Conservation (phyloP, 2,113 vertebrate genomes). For the Seriola dumerili region DNA sequence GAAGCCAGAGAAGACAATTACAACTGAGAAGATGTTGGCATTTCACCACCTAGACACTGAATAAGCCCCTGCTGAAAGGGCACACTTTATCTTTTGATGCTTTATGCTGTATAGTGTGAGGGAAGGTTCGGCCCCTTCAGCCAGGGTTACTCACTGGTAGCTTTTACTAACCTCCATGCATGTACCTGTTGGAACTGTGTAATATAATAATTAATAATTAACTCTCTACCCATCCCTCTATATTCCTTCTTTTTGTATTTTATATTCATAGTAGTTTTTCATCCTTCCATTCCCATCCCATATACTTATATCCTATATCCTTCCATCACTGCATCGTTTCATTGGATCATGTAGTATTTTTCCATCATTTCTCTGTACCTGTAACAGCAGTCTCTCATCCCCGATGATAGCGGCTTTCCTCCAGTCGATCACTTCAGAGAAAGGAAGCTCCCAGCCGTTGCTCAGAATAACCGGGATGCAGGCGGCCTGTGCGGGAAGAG, state of each 20-base stretch:
- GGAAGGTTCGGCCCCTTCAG: background rate
- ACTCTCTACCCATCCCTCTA: background rate
- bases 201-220: background rate
- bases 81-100: constrained; percentile 15
- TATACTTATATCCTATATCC: background rate
- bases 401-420: constrained; percentile 85
- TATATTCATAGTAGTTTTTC: background rate
- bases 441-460: constrained; percentile 88
- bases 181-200: too few species aligned
- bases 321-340: background rate
- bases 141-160: background rate
- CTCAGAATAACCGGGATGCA: constrained; percentile 87
- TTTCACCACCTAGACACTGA: constrained; percentile 30
- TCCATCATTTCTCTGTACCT: constrained; percentile 71
- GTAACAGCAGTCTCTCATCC: constrained; percentile 85
- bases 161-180: background rate
- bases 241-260: background rate
- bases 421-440: constrained; percentile 88
- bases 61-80: constrained; percentile 38
- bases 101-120: background rate
- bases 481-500: constrained; percentile 75
- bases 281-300: too few species aligned
- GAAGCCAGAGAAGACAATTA: constrained; percentile 39
- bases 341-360: background rate
- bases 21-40: constrained; percentile 27